A percentile compares a stretch with the other conserved stretches of the same genome.
These are phyloP conservation scores for Nothoprocta pentlandii DNA, from an alignment of 2,113 vertebrate species.

Conservation along the genomic window DNA sequence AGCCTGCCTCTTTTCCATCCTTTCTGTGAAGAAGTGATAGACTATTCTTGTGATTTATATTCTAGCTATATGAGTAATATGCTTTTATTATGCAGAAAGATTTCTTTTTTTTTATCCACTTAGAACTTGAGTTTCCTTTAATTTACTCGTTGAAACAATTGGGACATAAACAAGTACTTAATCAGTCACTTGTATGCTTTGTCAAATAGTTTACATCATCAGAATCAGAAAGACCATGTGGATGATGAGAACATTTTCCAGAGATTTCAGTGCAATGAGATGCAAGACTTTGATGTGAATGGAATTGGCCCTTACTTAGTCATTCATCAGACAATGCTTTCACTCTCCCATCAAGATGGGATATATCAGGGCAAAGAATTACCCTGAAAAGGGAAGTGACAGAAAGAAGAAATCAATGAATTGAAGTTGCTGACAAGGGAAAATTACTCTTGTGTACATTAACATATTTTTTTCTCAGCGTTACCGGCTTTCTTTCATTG, in stretches of 20 bases:
- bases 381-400: neutral
- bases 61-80: neutral
- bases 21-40: conserved; percentile 11
- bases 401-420: neutral
- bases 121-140: neutral
- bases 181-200: neutral
- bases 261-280: neutral
- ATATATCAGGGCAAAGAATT: neutral
- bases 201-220: neutral
- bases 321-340: neutral
- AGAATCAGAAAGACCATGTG: neutral
- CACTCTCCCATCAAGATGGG: neutral
- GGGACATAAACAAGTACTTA: neutral
- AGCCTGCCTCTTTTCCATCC: neutral
- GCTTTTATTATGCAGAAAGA: neutral
- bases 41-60: conserved; percentile 16
- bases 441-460: neutral
- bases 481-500: neutral
- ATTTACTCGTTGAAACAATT: neutral
- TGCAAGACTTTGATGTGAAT: neutral
- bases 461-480: neutral
- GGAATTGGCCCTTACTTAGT: neutral
- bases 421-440: neutral
- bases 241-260: neutral
- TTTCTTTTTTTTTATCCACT: neutral